Percentiles rank a stretch among this genome's conserved stretches.
Conservation (phyloP, 1,140 invertebrate species). For the Pseudomyrmex sp. region DNA sequence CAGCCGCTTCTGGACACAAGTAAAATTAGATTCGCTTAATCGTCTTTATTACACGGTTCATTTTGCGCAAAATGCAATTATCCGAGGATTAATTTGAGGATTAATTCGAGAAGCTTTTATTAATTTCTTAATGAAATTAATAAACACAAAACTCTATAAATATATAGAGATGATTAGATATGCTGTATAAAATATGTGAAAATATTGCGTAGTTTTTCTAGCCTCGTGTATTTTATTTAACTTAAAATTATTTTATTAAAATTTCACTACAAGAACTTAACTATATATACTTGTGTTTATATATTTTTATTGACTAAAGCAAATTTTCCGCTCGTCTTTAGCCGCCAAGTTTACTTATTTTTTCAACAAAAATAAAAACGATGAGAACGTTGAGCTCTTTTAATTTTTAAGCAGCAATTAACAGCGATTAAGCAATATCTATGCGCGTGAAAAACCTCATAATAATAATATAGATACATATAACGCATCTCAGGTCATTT, state of each 20-base stretch:
- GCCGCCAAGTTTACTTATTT: not conserved
- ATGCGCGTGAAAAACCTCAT: constrained; percentile 2
- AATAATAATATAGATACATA: not conserved
- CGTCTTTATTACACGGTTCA: constrained; percentile 7
- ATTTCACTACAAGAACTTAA: not conserved
- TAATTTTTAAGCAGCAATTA: constrained; percentile 44
- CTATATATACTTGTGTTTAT: not conserved
- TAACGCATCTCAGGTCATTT: constrained; percentile 3
- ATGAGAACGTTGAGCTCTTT: constrained; percentile 35
- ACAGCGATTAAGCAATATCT: constrained; percentile 14
- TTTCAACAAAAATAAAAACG: constrained; percentile 44
- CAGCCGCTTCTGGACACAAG: not conserved
- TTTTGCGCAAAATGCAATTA: constrained; percentile 16
- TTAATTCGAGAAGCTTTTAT: not conserved
- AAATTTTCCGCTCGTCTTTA: constrained; percentile 1
- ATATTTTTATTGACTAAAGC: constrained; percentile 31
- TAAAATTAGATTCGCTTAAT: constrained; percentile 23
- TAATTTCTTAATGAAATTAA: constrained; percentile 21
- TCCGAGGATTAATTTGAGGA: not conserved
- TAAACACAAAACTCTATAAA: not conserved
- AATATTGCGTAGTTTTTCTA: not conserved
- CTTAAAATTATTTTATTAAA: too few species aligned
- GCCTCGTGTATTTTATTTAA: not conserved
- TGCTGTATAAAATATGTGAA: not conserved
- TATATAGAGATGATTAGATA: too few species aligned